Evolutionary conservation across 2,888 invertebrate genomes (phyloP), one percentile per base, ranked within the genome.

Genomic region (Hylaea fasciaria): DNA sequence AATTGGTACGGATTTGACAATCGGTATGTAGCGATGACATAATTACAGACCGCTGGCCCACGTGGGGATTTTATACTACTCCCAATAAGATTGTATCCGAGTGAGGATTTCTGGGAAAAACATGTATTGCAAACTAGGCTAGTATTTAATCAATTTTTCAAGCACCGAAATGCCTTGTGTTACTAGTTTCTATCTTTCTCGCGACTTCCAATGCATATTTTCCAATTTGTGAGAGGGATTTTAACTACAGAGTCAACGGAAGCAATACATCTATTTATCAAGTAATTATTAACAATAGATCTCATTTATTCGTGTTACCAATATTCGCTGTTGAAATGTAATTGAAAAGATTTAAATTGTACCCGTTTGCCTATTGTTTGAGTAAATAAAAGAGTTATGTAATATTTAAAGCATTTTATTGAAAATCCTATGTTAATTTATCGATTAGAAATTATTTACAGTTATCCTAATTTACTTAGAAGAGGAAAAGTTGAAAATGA

Each of bases 281-380:
- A n/a, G n/a, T n/a, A n/a, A 55, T 59, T 46, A 55, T 52, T 57
- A 54, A 65, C 67, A 67, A 67, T 69, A 69, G 69, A 69, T 69
- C 69, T 69, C 69, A 67, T 65, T 61, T 66, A 69, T 60, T 58
- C 53, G 57, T 67, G 69, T 69, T 69, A 69, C 69, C 69, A 65
- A 62, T 62, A 48, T 67, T 64, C 45, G 57, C 61, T 62, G 64
- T 69, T 66, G 57, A 60, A 54, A 56, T 62, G 40, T 50, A 58
- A 62, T 57, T 37, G 40, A 52, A 59, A 65, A 46, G 43, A 52
- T 60, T 66, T 65, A 54, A 70, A 69, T 66, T 70, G 62, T 66
- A 65, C 55, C 62, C 57, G 55, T 66, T 63, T 60, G 66, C 68
- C 64, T 72, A 65, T 62, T 69, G 68, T 72, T 69, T 69, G 62